These are phyloP conservation scores for Otis tarda DNA, from an alignment of 2,113 vertebrate genomes.

Conservation along the genomic window DNA sequence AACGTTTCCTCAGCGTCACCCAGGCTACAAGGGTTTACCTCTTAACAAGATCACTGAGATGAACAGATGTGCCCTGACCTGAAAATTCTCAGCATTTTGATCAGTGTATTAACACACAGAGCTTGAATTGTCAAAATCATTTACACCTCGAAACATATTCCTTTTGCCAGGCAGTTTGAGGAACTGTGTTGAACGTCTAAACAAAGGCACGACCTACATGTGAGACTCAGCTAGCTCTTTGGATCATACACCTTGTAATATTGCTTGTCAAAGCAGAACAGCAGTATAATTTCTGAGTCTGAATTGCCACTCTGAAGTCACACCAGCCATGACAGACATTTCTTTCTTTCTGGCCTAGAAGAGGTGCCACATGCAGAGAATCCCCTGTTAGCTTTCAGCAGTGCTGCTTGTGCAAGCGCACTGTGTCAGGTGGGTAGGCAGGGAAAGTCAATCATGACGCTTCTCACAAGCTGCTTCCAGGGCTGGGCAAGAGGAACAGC, in stretches of 20 bases:
- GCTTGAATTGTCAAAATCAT: slow-evolving; percentile 53
- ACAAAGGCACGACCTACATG: slow-evolving; percentile 1
- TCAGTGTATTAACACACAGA: slow-evolving; percentile 42
- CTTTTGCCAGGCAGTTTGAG: slow-evolving; percentile 47
- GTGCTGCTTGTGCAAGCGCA: background rate
- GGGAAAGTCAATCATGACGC: background rate
- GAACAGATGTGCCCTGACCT: slow-evolving; percentile 47
- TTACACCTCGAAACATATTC: slow-evolving; percentile 27
- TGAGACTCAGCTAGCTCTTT: background rate
- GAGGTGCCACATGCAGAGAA: background rate
- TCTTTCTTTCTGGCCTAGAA: background rate
- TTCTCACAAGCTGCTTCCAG: background rate
- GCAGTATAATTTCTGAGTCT: background rate
- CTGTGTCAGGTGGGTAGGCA: fast-evolving
- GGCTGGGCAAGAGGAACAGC: background rate
- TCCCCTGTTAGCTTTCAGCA: background rate
- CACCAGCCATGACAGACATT: background rate
- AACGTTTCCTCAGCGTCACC: background rate
- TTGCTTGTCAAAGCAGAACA: background rate
- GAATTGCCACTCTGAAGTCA: background rate
- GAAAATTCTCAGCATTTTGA: slow-evolving; percentile 46
- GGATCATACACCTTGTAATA: background rate
- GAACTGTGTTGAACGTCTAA: background rate
- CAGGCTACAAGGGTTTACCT: slow-evolving; percentile 5
- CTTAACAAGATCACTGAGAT: background rate